phyloP scores from a whole-genome alignment of 2,888 invertebrate genomes.

The Nycteola revayana region DNA sequence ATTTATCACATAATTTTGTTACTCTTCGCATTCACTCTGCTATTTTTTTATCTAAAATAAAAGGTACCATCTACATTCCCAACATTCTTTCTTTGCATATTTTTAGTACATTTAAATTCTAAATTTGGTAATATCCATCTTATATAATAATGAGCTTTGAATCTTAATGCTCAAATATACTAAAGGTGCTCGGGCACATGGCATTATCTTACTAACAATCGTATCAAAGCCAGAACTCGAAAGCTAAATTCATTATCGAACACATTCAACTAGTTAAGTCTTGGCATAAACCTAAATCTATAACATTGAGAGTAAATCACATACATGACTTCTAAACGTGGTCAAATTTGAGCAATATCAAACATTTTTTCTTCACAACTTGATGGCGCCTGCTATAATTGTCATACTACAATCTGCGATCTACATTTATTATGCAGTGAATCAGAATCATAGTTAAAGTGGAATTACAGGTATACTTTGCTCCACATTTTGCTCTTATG shows the following conservation, averaged over 20 bases:
- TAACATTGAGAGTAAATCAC: conserved; percentile 21
- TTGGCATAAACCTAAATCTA: conserved; percentile 20
- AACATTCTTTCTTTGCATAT: conserved; percentile 10
- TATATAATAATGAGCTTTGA: background rate
- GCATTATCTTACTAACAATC: conserved; percentile 26
- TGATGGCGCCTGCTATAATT: too few relatives aligned
- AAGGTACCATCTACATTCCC: conserved; percentile 14
- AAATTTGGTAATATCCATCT: conserved; percentile 23
- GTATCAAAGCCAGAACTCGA: conserved; percentile 15
- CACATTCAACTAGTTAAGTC: conserved; percentile 22
- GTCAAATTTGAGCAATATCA: conserved; percentile 1
- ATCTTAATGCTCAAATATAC: conserved; percentile 29
- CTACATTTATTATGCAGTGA: too few relatives aligned
- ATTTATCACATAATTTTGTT: conserved; percentile 28
- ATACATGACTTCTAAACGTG: conserved; percentile 19
- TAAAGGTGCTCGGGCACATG: conserved; percentile 40
- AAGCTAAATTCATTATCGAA: conserved; percentile 14
- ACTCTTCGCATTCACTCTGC: conserved; percentile 12
- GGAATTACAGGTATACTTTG: too few relatives aligned
- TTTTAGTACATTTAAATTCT: too few relatives aligned
- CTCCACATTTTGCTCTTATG: too few relatives aligned
- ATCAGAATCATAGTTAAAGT: too few relatives aligned
- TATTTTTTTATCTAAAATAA: conserved; percentile 18
- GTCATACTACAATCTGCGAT: too few relatives aligned
- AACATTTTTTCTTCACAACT: background rate